Conservation (phyloP, 2,888 invertebrate genomes). For the Gerris lacustris region DNA sequence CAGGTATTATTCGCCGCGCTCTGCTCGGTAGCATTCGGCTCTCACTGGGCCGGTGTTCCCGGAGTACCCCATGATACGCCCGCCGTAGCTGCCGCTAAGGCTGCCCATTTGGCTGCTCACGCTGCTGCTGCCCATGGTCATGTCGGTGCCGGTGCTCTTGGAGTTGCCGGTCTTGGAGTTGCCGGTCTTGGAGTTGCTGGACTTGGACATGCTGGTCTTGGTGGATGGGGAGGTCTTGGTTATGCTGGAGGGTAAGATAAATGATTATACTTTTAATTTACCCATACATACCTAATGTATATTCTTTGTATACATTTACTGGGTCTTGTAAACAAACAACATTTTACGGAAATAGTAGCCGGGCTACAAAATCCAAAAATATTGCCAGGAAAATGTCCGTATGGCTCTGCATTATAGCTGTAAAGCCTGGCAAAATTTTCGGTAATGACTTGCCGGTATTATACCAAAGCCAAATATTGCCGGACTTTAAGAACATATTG, state of each 20-base stretch:
- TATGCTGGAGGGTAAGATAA: neutral
- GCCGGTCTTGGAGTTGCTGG: neutral
- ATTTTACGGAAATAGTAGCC: too few species aligned
- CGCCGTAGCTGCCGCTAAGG: constrained; percentile 48
- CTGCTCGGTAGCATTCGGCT: constrained; percentile 25
- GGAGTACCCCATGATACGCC: constrained; percentile 49
- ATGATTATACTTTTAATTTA: too few species aligned
- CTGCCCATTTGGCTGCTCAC: constrained; percentile 47
- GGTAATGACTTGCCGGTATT: too few species aligned
- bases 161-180: constrained; percentile 1
- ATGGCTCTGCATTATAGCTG: too few species aligned
- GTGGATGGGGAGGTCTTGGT: neutral
- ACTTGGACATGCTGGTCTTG: neutral
- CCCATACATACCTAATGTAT: too few species aligned
- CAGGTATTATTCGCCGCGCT: neutral
- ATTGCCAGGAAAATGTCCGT: too few species aligned
- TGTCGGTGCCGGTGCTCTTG: neutral
- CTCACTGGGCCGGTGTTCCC: constrained; percentile 37
- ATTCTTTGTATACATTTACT: too few species aligned
- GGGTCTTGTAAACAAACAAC: too few species aligned
- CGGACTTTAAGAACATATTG: too few species aligned
- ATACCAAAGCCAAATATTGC: too few species aligned
- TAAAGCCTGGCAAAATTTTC: too few species aligned
- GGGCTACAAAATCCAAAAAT: too few species aligned
- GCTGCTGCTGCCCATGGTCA: constrained; percentile 25